Base-by-base conservation (phyloP, 2,113 vertebrate species). In the Carettochelys insculpta region DNA sequence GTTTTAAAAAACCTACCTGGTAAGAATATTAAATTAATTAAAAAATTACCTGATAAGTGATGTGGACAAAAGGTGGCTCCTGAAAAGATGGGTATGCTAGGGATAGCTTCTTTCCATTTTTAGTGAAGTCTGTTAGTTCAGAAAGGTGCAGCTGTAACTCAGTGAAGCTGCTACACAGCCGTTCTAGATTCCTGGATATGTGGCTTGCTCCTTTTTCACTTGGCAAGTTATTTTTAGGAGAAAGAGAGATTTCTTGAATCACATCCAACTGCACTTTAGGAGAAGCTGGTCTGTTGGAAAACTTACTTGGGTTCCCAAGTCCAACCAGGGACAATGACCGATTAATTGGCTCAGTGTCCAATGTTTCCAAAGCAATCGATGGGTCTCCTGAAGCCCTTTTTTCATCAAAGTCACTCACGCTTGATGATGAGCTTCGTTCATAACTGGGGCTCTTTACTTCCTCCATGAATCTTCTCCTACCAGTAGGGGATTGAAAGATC, bases 11-110 rank as follows among this genome's bases (percentile, higher is more conserved):
- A 2, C 56, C 78, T 61, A 41, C 65, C 41, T n/a, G 41, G 76
- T 89, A 47, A 68, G 41, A 80, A 4, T 82, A 54, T 77, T 89
- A 86, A 92, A 52, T 2, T 90, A 85, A 65, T 45, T 87, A 53
- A 79, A 79, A 73, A 24, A 56, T 92, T 98, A 99, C 99, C 99
- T 99, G 99, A 87, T 97, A 98, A 27, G 98, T 98, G 92, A 99
- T 96, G 19, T 98, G 98, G 94, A 98, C 91, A 13, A 98, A 98
- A 1, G 98, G 98, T 2, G 98, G 98, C 24, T 99, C 98, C 77
- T 95, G 96, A 31, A 97, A 97, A 48, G 94, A 96, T 0, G 99
- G 98, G 81, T 99, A 99, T 34, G 91, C 92, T 41, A 94, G 96
- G 61, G 68, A 93, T 3, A 95, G 80, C 95, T 98, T 99, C 95